Conservation (phyloP, 2,797 vertebrate species). For the Gadopsis marmoratus region DNA sequence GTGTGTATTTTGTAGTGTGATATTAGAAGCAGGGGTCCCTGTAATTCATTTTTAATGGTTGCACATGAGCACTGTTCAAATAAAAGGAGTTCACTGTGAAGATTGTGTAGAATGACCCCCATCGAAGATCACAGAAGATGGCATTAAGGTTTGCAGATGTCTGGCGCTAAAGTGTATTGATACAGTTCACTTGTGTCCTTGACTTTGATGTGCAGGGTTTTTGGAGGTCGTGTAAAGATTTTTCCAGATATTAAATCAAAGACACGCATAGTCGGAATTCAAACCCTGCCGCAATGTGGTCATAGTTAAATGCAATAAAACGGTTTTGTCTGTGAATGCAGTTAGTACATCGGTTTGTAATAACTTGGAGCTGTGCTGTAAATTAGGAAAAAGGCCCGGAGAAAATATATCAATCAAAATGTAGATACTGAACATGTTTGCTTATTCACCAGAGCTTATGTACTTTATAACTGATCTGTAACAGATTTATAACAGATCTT, state of each 20-base stretch:
- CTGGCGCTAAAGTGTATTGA: conserved; percentile 27
- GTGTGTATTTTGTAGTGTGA: conserved; percentile 59
- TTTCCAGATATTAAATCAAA: conserved; percentile 14
- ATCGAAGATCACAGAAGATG: conserved; percentile 34
- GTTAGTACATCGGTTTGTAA: background rate
- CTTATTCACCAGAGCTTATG: background rate
- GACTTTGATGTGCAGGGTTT: conserved; percentile 43
- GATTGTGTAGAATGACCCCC: conserved; percentile 41
- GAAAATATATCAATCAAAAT: background rate
- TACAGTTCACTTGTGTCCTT: conserved; percentile 33
- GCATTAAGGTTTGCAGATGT: conserved; percentile 15
- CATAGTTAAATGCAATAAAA: conserved; percentile 2
- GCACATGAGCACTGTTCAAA: conserved; percentile 50
- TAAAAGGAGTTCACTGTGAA: conserved; percentile 66
- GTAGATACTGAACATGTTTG: background rate
- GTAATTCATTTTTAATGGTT: conserved; percentile 71
- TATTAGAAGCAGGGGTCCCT: conserved; percentile 60
- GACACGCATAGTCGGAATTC: background rate
- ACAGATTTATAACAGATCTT: too few species aligned
- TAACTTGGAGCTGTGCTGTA: background rate
- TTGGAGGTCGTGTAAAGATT: background rate
- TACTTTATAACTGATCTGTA: too few species aligned
- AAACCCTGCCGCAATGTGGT: background rate
- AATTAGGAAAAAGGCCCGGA: background rate
- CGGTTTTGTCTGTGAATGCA: background rate